A percentile compares a stretch with the other conserved stretches of the same genome.
Conservation (phyloP, 2,797 vertebrate genomes). For the Lepidocolaptes lacrymiger region DNA sequence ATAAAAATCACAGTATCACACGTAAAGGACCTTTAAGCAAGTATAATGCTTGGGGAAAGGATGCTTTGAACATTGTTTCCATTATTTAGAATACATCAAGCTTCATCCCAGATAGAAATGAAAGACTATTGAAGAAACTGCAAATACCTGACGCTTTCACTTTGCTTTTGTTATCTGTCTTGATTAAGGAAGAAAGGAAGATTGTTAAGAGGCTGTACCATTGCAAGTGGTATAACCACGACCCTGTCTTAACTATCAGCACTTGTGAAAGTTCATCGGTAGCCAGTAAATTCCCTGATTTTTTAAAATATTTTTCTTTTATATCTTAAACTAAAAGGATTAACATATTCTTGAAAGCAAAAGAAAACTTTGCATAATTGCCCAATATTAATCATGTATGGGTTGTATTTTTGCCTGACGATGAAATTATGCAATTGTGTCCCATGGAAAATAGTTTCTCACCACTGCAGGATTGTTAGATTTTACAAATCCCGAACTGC, state of each 20-base stretch:
- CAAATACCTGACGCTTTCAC: constrained; percentile 14
- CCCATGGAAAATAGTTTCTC: background rate
- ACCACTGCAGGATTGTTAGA: background rate
- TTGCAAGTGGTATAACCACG: background rate
- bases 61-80: constrained; percentile 61
- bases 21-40: constrained; percentile 42
- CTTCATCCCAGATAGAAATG: constrained; percentile 32
- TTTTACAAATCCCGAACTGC: background rate
- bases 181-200: constrained; percentile 34
- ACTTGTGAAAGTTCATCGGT: background rate
- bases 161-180: constrained; percentile 13
- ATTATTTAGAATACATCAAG: constrained; percentile 2
- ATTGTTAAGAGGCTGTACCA: background rate
- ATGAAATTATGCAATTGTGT: constrained; percentile 8
- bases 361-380: background rate
- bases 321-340: background rate
- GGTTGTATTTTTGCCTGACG: background rate
- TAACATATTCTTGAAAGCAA: background rate
- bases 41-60: background rate
- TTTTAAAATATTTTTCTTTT: background rate
- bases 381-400: background rate
- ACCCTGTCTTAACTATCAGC: background rate
- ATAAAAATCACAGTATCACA: background rate
- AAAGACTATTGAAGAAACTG: constrained; percentile 28
- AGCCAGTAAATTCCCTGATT: background rate